Evolutionary conservation across 2,113 vertebrate genomes (phyloP), one percentile per base, ranked within the genome.

Genomic region (Agapornis roseicollis): DNA sequence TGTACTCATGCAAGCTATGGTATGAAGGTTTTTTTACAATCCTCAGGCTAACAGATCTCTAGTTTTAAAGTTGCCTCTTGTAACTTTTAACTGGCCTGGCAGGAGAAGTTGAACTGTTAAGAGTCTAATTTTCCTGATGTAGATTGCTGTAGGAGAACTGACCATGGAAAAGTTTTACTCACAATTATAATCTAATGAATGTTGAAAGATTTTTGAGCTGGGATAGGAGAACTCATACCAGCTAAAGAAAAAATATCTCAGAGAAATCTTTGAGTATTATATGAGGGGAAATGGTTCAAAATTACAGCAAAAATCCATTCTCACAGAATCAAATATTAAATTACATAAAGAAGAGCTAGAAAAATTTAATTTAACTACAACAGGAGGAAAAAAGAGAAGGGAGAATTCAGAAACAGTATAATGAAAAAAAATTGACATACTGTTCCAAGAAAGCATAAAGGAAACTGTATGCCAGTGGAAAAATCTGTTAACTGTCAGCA

Each of bases 231-330:
- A 49, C 15, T 68, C 19, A n/a, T 9, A 60, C 73, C 37, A 80
- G 27, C 20, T 80, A 55, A 80, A 76, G n/a, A 64, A 93, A 42
- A 7, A 46, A 29, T 68, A 91, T 87, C 66, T 85, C 49, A 68
- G 60, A 84, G 25, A 92, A 92, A 4, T 65, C 61, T 91, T 69
- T 65, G 39, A 76, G 63, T 29, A 49, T 86, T 68, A 88, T 77
- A 80, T 63, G 42, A 68, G 13, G 41, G 27, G 31, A 89, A 89
- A 72, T 56, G 10, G 27, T 61, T 65, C 4, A 60, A 53, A 90
- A 76, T 64, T 91, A 82, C 47, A 94, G 39, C 16, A 87, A 94
- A 95, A 94, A 71, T 44, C 61, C 78, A 89, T 60, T 95, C 64
- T 74, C 65, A 68, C 25, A 50, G 33, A 56, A 91, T 65, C 25